Percentiles rank a stretch among this genome's conserved stretches.
These are phyloP conservation scores for Neria commutata DNA, from an alignment of 2,888 invertebrate genomes.

Conservation along the genomic window DNA sequence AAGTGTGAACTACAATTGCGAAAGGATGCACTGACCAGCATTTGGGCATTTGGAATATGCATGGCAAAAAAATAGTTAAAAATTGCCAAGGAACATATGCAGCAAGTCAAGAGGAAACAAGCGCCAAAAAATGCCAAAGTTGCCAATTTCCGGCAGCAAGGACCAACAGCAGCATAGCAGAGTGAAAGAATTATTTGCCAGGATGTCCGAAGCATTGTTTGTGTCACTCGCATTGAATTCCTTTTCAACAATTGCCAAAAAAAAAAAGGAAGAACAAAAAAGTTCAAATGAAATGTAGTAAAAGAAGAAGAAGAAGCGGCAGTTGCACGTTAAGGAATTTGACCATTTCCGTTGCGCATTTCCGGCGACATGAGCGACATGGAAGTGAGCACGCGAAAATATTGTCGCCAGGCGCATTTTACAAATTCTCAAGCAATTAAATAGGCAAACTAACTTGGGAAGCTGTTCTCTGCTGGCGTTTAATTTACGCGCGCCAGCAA, in stretches of 20 bases:
- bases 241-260: conserved; percentile 43
- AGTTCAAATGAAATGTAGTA: neutral
- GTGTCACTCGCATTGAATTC: conserved; percentile 51
- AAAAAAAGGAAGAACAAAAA: conserved; percentile 12
- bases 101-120: conserved; percentile 52
- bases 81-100: conserved; percentile 44
- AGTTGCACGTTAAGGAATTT: conserved; percentile 33
- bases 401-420: conserved; percentile 29
- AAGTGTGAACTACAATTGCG: neutral
- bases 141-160: conserved; percentile 51
- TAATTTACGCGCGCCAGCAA: conserved; percentile 24
- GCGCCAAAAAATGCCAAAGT: conserved; percentile 39
- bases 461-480: conserved; percentile 19
- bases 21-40: conserved; percentile 41
- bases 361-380: neutral
- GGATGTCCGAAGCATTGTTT: conserved; percentile 58
- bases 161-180: conserved; percentile 18
- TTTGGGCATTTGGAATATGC: conserved; percentile 34
- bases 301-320: conserved; percentile 12
- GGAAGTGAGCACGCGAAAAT: neutral
- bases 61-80: conserved; percentile 10
- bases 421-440: conserved; percentile 42
- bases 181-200: conserved; percentile 45
- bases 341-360: neutral
- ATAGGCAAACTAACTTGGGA: conserved; percentile 27